Conservation (phyloP, 2,797 vertebrate genomes). For the Syngnathus rostellatus region DNA sequence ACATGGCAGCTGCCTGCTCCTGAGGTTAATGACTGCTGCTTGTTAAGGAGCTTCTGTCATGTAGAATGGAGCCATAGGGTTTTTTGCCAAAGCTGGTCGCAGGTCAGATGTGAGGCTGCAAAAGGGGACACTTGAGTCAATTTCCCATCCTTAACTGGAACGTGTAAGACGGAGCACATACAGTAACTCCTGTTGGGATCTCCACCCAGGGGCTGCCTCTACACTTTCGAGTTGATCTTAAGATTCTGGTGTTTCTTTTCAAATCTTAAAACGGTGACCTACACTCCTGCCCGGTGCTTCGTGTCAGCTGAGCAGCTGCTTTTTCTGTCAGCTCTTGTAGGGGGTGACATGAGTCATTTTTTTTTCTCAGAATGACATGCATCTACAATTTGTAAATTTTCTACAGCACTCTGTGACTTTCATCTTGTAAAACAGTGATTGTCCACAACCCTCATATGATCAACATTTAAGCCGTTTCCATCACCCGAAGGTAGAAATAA, state of each 20-base stretch:
- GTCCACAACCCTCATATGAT: conserved; percentile 5
- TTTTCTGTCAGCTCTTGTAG: too few species aligned
- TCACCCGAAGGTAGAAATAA: conserved; percentile 50
- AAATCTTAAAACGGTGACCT: not conserved
- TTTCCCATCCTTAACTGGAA: not conserved
- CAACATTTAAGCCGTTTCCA: conserved; percentile 12
- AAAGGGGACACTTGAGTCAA: conserved; percentile 21
- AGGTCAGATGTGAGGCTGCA: conserved; percentile 40
- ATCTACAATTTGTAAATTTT: not conserved
- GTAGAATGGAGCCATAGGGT: conserved; percentile 66
- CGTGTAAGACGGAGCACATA: not conserved
- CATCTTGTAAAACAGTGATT: conserved; percentile 42
- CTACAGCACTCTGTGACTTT: conserved; percentile 11
- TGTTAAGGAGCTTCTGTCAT: conserved; percentile 76
- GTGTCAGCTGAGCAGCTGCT: too few species aligned
- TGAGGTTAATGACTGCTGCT: conserved; percentile 78
- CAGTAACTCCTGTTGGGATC: not conserved
- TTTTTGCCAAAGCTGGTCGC: conserved; percentile 51
- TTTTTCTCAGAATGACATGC: conserved; percentile 10
- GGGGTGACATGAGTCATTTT: conserved; percentile 7
- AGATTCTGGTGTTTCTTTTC: not conserved
- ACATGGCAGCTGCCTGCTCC: conserved; percentile 67
- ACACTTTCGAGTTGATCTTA: not conserved
- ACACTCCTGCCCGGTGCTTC: too few species aligned
- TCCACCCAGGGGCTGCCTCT: not conserved